Evolutionary conservation across 92 coral and sea anemone genomes (phyloP).

Genomic region (Porites lobata): DNA sequence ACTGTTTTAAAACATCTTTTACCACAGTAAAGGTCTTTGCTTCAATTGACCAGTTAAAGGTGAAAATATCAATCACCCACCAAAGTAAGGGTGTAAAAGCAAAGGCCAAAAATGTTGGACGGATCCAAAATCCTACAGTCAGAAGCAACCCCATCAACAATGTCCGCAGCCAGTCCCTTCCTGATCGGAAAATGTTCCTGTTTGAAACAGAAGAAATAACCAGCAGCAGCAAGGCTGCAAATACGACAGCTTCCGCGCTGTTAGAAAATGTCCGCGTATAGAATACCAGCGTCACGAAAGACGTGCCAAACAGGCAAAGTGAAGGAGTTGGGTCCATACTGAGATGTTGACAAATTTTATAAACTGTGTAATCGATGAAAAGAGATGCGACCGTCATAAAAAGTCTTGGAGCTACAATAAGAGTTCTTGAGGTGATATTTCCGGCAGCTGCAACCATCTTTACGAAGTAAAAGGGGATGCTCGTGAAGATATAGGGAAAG

Average conservation of each 20-base stretch:
- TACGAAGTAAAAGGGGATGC: conserved; percentile 77
- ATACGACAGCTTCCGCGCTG: conserved; percentile 79
- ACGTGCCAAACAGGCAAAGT: conserved; percentile 76
- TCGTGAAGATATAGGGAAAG: conserved; percentile 78
- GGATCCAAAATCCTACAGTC: conserved; percentile 87
- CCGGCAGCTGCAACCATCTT: conserved; percentile 7
- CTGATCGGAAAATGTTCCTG: not conserved
- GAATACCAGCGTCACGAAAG: conserved; percentile 89
- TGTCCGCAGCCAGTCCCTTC: conserved; percentile 20
- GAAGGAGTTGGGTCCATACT: conserved; percentile 72
- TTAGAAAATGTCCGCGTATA: conserved; percentile 93
- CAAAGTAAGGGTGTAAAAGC: conserved; percentile 75
- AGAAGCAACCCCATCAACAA: conserved; percentile 71
- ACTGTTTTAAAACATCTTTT: conserved; percentile 20
- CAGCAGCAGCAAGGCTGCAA: conserved; percentile 80
- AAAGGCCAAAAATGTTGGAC: conserved; percentile 93
- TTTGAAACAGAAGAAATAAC: conserved; percentile 54
- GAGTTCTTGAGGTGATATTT: conserved; percentile 22
- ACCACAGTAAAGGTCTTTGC: not conserved
- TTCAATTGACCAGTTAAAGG: not conserved
- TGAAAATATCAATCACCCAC: conserved; percentile 49
- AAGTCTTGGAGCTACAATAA: conserved; percentile 81
- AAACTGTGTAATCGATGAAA: conserved; percentile 80
- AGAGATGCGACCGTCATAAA: conserved; percentile 67
- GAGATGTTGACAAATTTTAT: conserved; percentile 67